Conservation (phyloP, 2,888 invertebrate genomes). For the Vesta saturnalis region DNA sequence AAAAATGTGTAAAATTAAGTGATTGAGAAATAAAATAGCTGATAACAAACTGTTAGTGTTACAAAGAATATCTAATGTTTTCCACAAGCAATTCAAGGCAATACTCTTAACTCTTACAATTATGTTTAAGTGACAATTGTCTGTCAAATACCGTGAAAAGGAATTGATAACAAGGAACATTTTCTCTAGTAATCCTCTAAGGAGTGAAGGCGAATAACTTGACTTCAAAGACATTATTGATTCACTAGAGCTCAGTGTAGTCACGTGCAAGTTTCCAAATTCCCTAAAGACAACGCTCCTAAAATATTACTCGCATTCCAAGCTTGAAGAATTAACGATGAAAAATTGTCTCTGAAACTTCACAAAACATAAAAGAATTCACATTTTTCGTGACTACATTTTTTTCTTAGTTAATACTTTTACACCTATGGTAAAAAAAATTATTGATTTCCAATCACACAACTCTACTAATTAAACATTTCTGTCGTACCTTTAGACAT, state of each 20-base stretch:
- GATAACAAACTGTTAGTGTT: neutral
- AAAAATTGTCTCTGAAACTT: constrained; percentile 31
- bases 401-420: too few relatives aligned
- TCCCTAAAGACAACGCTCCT: constrained; percentile 36
- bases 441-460: constrained; percentile 18
- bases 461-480: constrained; percentile 6
- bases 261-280: constrained; percentile 38
- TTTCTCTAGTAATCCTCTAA: constrained; percentile 34
- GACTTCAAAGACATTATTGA: constrained; percentile 37
- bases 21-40: neutral
- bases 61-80: constrained; percentile 4
- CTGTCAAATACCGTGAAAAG: constrained; percentile 32
- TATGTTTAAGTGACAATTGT: constrained; percentile 33
- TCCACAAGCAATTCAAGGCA: neutral
- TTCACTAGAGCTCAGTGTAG: constrained; percentile 34
- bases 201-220: constrained; percentile 34
- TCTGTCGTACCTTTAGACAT: constrained; percentile 17
- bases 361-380: constrained; percentile 16
- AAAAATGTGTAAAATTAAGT: too few relatives aligned
- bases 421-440: neutral
- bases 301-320: constrained; percentile 35
- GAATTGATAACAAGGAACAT: constrained; percentile 33
- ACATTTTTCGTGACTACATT: constrained; percentile 8
- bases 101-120: constrained; percentile 19
- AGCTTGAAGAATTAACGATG: constrained; percentile 36